A percentile compares a stretch with the other conserved stretches of the same genome.
phyloP scores from a whole-genome alignment of 2,797 vertebrate genomes.

The Artibeus lituratus region DNA sequence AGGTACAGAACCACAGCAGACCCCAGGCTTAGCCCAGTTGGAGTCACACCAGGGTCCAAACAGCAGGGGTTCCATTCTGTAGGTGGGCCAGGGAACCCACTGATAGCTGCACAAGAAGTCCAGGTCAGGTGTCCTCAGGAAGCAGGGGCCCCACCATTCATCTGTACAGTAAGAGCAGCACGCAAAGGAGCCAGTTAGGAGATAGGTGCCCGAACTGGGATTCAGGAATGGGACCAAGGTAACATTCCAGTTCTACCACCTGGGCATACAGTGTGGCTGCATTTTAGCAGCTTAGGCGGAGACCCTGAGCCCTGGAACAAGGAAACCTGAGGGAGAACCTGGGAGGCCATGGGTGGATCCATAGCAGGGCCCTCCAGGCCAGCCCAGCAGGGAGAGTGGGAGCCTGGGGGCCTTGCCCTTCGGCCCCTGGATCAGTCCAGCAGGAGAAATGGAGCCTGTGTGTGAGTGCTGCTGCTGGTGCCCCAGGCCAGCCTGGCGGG shows the following conservation, averaged over 20 bases:
- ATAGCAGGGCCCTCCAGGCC: background rate
- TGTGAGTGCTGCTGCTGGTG: background rate
- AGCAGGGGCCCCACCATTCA: background rate
- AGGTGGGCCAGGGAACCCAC: background rate
- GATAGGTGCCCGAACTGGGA: background rate
- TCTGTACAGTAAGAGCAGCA: background rate
- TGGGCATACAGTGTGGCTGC: background rate
- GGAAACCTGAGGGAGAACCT: background rate
- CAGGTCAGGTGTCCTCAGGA: background rate
- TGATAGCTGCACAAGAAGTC: background rate
- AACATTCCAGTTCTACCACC: background rate
- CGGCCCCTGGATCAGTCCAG: background rate
- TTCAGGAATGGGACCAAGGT: background rate
- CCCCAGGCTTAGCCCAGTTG: background rate
- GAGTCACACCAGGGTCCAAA: background rate
- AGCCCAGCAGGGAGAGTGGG: background rate
- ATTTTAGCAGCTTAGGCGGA: background rate
- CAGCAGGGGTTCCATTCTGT: background rate
- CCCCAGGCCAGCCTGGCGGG: background rate
- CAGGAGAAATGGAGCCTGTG: rapidly evolving
- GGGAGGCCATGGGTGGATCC: background rate
- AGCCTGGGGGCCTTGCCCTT: background rate
- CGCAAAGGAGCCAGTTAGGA: background rate
- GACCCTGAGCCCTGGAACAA: background rate
- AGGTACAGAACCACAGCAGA: background rate